phyloP scores from a whole-genome alignment of 1,140 invertebrate genomes.

The Drosophila pallidifrons region DNA sequence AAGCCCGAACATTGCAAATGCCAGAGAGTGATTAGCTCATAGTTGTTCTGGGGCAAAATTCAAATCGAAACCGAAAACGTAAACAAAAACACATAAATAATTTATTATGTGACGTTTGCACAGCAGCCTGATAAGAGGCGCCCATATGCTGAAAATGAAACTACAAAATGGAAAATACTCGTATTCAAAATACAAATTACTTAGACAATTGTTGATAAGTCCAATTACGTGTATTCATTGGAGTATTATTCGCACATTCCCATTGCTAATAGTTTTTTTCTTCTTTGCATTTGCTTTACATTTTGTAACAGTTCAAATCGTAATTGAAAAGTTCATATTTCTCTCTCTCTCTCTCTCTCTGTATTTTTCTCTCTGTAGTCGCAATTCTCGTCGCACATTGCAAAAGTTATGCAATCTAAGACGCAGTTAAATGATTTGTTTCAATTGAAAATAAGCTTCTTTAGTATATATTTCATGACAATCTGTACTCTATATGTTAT shows the following conservation, averaged over 20 bases:
- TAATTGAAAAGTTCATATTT: slow-evolving; percentile 43
- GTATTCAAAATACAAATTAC: slow-evolving; percentile 25
- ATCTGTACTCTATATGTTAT: slow-evolving; percentile 3
- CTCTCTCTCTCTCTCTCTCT: too few relatives aligned
- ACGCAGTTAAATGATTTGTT: slow-evolving; percentile 60
- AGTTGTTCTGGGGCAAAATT: slow-evolving; percentile 34
- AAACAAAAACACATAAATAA: slow-evolving; percentile 70
- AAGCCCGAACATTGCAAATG: slow-evolving; percentile 27
- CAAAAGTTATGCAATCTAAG: slow-evolving; percentile 73
- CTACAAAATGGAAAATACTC: background rate
- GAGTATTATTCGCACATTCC: background rate
- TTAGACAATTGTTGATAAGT: background rate
- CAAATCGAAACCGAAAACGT: slow-evolving; percentile 61
- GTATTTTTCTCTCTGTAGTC: background rate
- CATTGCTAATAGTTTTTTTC: slow-evolving; percentile 17
- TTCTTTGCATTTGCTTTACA: slow-evolving; percentile 1
- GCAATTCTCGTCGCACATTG: slow-evolving; percentile 24
- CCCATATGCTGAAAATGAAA: slow-evolving; percentile 18
- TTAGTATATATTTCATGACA: background rate
- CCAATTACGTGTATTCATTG: background rate
- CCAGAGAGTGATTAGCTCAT: slow-evolving; percentile 52
- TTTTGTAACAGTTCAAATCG: slow-evolving; percentile 31
- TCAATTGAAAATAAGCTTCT: slow-evolving; percentile 32
- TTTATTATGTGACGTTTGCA: slow-evolving; percentile 58
- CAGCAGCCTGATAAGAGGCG: slow-evolving; percentile 41